These are phyloP conservation scores for Drosophila rhopaloa DNA, from an alignment of 1,140 invertebrate genomes.

Conservation along the genomic window DNA sequence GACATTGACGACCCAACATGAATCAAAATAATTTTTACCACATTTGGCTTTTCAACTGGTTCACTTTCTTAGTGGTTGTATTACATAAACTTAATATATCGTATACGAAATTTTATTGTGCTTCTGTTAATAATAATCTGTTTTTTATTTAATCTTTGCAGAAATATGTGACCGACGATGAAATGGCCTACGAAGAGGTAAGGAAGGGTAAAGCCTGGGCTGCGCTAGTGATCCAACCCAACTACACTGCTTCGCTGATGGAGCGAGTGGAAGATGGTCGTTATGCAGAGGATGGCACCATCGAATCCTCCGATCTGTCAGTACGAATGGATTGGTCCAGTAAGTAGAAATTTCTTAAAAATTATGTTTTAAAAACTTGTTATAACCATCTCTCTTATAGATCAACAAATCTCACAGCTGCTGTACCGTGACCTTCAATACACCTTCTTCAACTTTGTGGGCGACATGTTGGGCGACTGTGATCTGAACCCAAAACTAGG, in stretches of 20 bases:
- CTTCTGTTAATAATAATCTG: too few species aligned
- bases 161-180: conserved; percentile 85
- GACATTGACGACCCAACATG: too few species aligned
- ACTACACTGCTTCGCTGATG: conserved; percentile 92
- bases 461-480: conserved; percentile 88
- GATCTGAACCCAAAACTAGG: conserved; percentile 90
- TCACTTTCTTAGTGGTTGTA: too few species aligned
- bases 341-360: conserved; percentile 85
- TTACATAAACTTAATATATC: too few species aligned
- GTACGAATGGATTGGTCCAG: conserved; percentile 96
- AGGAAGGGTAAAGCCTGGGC: conserved; percentile 92
- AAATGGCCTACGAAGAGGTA: conserved; percentile 89
- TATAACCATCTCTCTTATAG: conserved; percentile 85
- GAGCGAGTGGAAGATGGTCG: conserved; percentile 89
- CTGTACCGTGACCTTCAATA: conserved; percentile 90
- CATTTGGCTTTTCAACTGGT: too few species aligned
- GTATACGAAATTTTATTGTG: too few species aligned
- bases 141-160: conserved; percentile 32
- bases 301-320: conserved; percentile 90
- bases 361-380: too few species aligned
- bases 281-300: conserved; percentile 88
- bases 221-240: conserved; percentile 91
- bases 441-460: conserved; percentile 90
- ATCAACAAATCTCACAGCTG: conserved; percentile 95
- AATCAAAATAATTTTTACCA: too few species aligned